A percentile compares a stretch with the other conserved stretches of the same genome.
Evolutionary conservation across 2,888 invertebrate genomes (phyloP).

Genomic region (Heteropelma amictum): DNA sequence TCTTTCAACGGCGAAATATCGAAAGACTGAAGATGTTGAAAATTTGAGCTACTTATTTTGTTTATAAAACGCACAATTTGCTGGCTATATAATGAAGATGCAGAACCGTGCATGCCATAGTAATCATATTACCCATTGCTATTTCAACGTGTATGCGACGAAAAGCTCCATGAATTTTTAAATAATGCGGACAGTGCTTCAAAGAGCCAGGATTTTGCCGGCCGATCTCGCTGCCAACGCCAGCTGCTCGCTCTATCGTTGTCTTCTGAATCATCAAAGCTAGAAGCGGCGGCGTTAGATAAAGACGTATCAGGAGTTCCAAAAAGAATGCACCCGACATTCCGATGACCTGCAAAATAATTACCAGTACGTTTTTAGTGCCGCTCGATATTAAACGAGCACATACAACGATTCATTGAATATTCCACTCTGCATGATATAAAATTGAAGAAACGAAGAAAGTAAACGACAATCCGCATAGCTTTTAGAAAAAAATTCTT

Average conservation of each 20-base stretch:
- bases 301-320: slow-evolving; percentile 87
- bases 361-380: not conserved
- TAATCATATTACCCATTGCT: slow-evolving; percentile 88
- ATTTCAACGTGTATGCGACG: slow-evolving; percentile 87
- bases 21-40: too few species aligned
- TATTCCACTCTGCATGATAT: too few species aligned
- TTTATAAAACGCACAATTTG: slow-evolving; percentile 77
- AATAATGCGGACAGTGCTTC: slow-evolving; percentile 88
- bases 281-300: slow-evolving; percentile 87
- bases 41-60: not conserved
- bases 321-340: slow-evolving; percentile 85
- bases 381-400: not conserved
- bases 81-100: slow-evolving; percentile 84
- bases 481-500: too few species aligned
- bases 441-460: too few species aligned
- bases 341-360: slow-evolving; percentile 82
- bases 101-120: slow-evolving; percentile 83
- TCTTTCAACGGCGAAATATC: too few species aligned
- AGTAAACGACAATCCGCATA: too few species aligned
- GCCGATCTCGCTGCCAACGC: slow-evolving; percentile 89
- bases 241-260: slow-evolving; percentile 86
- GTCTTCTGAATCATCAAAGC: slow-evolving; percentile 87
- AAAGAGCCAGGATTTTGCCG: slow-evolving; percentile 85
- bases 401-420: too few species aligned
- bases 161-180: slow-evolving; percentile 86